Base-by-base conservation (phyloP, 2,113 vertebrate species). In the Jacana jacana region DNA sequence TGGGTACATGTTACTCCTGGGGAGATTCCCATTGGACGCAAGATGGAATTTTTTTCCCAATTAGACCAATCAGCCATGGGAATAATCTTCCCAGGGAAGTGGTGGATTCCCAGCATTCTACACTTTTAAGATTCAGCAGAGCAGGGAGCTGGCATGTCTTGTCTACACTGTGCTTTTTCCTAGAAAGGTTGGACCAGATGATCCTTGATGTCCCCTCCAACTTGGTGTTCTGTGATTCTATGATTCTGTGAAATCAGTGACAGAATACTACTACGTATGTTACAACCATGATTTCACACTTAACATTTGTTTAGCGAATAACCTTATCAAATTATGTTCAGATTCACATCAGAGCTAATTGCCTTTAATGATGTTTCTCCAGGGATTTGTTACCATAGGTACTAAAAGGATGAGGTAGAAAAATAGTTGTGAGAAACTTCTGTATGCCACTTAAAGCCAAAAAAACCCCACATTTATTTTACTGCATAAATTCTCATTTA, bases 391-490 rank as follows among this genome's bases (percentile, higher is more conserved):
- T 71, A 46, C 6, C 10, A 10, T 10, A 54, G 5, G 6, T 27
- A 24, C n/a, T 44, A 28, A 44, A 78, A 48, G 23, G 48, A 51
- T 19, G 12, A 81, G 18, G 23, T n/a, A 77, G 42, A 86, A 78
- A 68, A 88, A 73, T 17, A 63, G 6, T 52, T 46, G 5, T 14
- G 55, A 78, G 14, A 78, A 78, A 69, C 0, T 31, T 27, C 48
- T 60, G 48, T 11, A 46, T 39, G 28, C 1, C 10, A 13, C 20
- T 66, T 42, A 18, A 80, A 48, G 7, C 5, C 6, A 8, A 27
- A 51, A 30, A 2, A 0, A 7, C 1, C 3, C 6, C 1, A 3
- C 11, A 4, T n/a, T 37, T 37, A 48, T 24, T 87, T 65, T 64
- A 46, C 10, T 35, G 16, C 13, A 5, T 22, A 81, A 13, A 1